Evolutionary conservation across 1,140 invertebrate genomes (phyloP), one percentile per base, ranked within the genome.

Genomic region (fruit fly (Drosophila melanogaster)): DNA sequence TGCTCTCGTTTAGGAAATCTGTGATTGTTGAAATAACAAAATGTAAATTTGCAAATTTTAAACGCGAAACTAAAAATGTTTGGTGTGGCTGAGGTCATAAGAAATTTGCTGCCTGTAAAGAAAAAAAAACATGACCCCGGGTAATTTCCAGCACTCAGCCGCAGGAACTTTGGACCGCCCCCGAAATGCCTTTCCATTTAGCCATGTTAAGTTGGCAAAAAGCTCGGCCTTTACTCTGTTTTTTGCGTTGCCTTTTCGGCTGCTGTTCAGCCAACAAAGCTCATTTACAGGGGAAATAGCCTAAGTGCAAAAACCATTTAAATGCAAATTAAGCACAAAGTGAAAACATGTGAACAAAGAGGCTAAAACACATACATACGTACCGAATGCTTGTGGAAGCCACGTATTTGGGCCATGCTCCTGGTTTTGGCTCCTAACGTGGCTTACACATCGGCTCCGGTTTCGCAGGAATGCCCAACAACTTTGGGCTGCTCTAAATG

Each of bases 221-320:
- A 79, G 84, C 71, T 70, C 49, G 47, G 46, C 54, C 58, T 24
- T 41, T 37, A 54, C 26, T 35, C 4, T 19, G 35, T 35, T 49
- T 60, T 64, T 65, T 53, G 46, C 58, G 58, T 54, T 47, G 56
- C 14, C 65, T 79, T 53, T 61, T 70, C 62, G 74, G 56, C 51
- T 49, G 57, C 65, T 47, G 55, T 75, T 60, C 58, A 67, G 65
- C 73, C 81, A 83, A 89, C 87, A 90, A 90, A 90, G 87, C 87
- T 90, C 87, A 90, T 90, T 90, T 90, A 90, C 87, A 90, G 79
- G 87, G 87, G 87, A 90, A 87, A 87, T 90, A 84, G 87, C 79
- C 87, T 84, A 90, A 86, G 81, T 90, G 81, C 79, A 90, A 90
- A 90, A 90, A 90, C 87, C 87, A 90, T 90, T 90, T 90, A 90